phyloP scores from a whole-genome alignment of 2,797 vertebrate species.

The Pseudopleuronectes americanus region DNA sequence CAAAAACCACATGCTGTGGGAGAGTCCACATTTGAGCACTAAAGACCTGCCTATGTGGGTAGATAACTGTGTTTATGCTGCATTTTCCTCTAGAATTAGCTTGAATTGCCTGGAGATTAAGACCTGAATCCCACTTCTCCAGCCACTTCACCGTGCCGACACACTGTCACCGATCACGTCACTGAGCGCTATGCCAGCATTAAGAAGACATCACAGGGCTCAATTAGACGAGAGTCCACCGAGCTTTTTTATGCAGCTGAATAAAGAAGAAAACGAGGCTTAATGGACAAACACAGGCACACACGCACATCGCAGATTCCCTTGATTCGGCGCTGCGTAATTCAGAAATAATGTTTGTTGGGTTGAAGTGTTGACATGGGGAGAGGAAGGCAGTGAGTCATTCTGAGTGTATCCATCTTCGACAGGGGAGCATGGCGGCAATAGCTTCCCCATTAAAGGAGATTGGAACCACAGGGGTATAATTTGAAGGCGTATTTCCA shows the following conservation, averaged over 20 bases:
- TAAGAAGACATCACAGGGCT: constrained; percentile 10
- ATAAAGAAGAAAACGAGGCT: constrained; percentile 14
- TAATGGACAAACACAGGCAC: constrained; percentile 19
- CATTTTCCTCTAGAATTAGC: constrained; percentile 2
- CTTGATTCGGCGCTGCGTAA: neutral
- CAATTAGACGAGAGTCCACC: constrained; percentile 13
- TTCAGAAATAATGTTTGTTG: constrained; percentile 28
- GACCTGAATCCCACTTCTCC: constrained; percentile 1
- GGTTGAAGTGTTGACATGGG: constrained; percentile 37
- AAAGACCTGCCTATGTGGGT: neutral
- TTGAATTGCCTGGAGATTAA: neutral
- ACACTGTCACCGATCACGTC: constrained; percentile 39
- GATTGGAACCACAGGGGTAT: constrained; percentile 27
- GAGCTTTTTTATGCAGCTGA: neutral
- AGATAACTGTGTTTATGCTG: neutral
- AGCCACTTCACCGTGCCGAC: constrained; percentile 15
- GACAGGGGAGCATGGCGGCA: constrained; percentile 2
- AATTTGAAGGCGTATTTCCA: constrained; percentile 23
- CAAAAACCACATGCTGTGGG: no score
- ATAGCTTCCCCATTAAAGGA: constrained; percentile 23
- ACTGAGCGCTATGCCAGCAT: constrained; percentile 26
- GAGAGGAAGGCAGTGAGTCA: constrained; percentile 28
- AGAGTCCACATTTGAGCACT: neutral
- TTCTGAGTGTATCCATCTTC: constrained; percentile 21
- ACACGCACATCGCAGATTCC: neutral